These are phyloP conservation scores for Zaprionus africanus DNA, from an alignment of 1,140 invertebrate genomes.

Conservation along the genomic window DNA sequence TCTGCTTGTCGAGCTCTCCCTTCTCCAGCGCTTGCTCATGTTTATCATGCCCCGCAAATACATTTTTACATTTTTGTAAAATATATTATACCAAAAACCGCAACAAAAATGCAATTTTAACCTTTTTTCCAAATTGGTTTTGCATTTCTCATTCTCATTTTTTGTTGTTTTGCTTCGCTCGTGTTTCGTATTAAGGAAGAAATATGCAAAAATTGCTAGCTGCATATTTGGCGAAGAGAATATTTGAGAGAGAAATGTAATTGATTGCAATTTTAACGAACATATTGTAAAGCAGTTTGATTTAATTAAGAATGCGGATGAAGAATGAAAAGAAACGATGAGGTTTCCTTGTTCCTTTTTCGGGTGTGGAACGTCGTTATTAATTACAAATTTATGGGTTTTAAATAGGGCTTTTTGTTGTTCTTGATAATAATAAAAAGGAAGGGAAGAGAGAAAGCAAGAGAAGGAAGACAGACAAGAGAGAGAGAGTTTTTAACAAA, in stretches of 20 bases:
- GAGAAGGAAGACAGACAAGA: too few species aligned
- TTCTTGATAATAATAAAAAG: background rate
- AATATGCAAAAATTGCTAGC: constrained; percentile 26
- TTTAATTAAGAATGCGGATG: constrained; percentile 31
- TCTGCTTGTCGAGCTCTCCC: background rate
- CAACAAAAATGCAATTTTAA: constrained; percentile 24
- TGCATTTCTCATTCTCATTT: background rate
- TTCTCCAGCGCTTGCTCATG: background rate
- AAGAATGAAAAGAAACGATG: constrained; percentile 10
- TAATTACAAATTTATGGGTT: constrained; percentile 20
- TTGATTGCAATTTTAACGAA: constrained; percentile 41
- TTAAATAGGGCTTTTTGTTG: background rate
- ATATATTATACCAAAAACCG: constrained; percentile 11
- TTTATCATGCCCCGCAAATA: constrained; percentile 33
- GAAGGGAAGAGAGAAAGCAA: too few species aligned
- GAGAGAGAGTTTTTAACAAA: too few species aligned
- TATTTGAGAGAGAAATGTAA: constrained; percentile 17
- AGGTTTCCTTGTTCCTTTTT: background rate
- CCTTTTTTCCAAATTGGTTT: background rate
- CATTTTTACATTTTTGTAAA: constrained; percentile 19
- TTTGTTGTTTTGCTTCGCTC: constrained; percentile 3
- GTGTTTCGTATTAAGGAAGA: constrained; percentile 18
- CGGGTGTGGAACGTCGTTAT: background rate
- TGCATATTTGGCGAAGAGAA: constrained; percentile 25
- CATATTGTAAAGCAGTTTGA: constrained; percentile 42